Evolutionary conservation across 2,797 vertebrate species (phyloP), one percentile per base, ranked within the genome.

Genomic region (Melanitta fusca): DNA sequence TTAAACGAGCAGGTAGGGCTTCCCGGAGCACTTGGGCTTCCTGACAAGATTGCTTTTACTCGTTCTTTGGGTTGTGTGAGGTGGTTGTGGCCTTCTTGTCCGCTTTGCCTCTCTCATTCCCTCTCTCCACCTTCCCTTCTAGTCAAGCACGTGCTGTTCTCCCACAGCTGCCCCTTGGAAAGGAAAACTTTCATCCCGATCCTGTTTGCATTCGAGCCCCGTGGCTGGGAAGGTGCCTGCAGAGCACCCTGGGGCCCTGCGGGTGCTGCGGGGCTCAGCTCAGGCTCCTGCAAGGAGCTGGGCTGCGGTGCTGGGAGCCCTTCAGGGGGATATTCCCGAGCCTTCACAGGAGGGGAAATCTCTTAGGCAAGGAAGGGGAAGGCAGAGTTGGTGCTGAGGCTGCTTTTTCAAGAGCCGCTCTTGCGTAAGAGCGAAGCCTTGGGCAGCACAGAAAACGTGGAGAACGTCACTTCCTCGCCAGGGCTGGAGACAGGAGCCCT

Each of bases 371-470:
- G 72, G 73, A 30, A 56, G 53, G 65, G 68, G 39, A 93, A 8
- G 60, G 1, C 60, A 21, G 6, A 64, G 1, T 2, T 2, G 72
- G 6, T 91, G 96, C 93, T 90, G 96, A 96, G 77, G 88, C 92
- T 80, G 95, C 88, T 88, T 79, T 85, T 91, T 90, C 83, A 56
- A 28, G 7, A 83, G 88, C 88, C 0, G 22, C 51, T 3, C 2
- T 96, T 96, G 94, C 38, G 25, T 62, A 95, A 96, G 91, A 54
- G 86, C 19, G 0, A 18, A 80, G 91, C 95, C 74, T 64, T 56
- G 91, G 84, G 94, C 91, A 60, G 92, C 78, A 16, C 62, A 38
- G 88, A 84, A 88, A 81, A 92, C 0, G 77, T 38, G 91, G 91
- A 93, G 74, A 61, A 22, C 34, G 32, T 65, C 62, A 79, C 74